phyloP scores from a whole-genome alignment of 2,797 vertebrate genomes.

The Sebastes minor region DNA sequence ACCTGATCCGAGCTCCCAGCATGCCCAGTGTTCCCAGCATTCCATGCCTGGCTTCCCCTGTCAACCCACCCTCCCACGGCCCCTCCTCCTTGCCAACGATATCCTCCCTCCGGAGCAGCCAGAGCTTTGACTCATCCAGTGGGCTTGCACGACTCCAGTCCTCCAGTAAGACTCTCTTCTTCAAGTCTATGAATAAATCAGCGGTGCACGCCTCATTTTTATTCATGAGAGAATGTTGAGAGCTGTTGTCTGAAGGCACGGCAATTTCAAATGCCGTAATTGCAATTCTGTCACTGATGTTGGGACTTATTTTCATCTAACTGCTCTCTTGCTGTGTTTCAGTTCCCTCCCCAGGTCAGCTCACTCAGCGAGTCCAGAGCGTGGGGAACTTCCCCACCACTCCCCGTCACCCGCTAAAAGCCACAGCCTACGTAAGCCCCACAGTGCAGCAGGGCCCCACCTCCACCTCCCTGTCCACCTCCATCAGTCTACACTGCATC shows the following conservation, averaged over 20 bases:
- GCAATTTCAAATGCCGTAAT: background rate
- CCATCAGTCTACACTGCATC: slow-evolving; percentile 84
- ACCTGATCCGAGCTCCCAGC: slow-evolving; percentile 93
- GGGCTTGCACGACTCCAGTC: slow-evolving; percentile 92
- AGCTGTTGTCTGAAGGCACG: background rate
- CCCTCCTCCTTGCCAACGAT: slow-evolving; percentile 81
- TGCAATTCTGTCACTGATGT: background rate
- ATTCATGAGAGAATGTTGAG: background rate
- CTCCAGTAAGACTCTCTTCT: slow-evolving; percentile 85
- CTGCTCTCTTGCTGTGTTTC: slow-evolving; percentile 62
- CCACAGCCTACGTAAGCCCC: slow-evolving; percentile 97
- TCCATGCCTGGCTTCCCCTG: slow-evolving; percentile 82
- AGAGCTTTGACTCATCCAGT: slow-evolving; percentile 96
- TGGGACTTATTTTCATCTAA: background rate
- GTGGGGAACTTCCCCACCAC: slow-evolving; percentile 91
- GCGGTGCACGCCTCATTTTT: background rate
- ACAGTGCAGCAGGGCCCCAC: slow-evolving; percentile 92
- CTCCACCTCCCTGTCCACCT: slow-evolving; percentile 78
- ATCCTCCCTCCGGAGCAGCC: slow-evolving; percentile 91
- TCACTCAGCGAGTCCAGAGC: slow-evolving; percentile 93
- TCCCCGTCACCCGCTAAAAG: slow-evolving; percentile 89
- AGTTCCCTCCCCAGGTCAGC: slow-evolving; percentile 95
- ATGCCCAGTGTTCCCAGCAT: slow-evolving; percentile 92
- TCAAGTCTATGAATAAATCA: slow-evolving; percentile 30
- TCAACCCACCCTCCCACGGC: slow-evolving; percentile 76